phyloP scores from a whole-genome alignment of 1,140 invertebrate genomes.

The Habropoda laboriosa region DNA sequence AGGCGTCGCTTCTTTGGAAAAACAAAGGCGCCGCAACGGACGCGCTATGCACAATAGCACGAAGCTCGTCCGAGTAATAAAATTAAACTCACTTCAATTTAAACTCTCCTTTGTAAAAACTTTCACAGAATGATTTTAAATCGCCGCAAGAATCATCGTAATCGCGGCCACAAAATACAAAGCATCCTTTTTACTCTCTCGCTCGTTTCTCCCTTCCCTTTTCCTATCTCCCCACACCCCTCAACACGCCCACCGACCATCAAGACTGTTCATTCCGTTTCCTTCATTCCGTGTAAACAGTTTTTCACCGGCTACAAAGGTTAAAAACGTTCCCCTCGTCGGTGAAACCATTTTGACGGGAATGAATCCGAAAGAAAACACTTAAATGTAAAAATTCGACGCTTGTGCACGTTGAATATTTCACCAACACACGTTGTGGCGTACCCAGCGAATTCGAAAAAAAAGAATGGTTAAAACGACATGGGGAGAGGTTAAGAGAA shows the following conservation, averaged over 20 bases:
- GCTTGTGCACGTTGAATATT: too few relatives aligned
- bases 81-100: slow-evolving; percentile 46
- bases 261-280: background rate
- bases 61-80: slow-evolving; percentile 18
- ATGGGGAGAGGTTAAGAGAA: too few relatives aligned
- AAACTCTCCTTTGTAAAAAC: slow-evolving; percentile 29
- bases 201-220: background rate
- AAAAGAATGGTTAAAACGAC: too few relatives aligned
- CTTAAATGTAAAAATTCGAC: too few relatives aligned
- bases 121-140: slow-evolving; percentile 35
- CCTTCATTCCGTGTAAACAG: too few relatives aligned
- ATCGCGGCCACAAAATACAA: slow-evolving; percentile 9
- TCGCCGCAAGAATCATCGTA: slow-evolving; percentile 39
- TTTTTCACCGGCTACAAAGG: too few relatives aligned
- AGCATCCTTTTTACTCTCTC: background rate
- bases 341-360: too few relatives aligned
- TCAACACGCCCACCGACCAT: background rate
- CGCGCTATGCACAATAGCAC: background rate
- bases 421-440: too few relatives aligned
- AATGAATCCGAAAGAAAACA: too few relatives aligned
- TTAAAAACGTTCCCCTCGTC: too few relatives aligned
- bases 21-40: slow-evolving; percentile 28
- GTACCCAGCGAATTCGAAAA: too few relatives aligned
- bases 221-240: background rate
- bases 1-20: slow-evolving; percentile 20